phyloP scores from a whole-genome alignment of 2,888 invertebrate genomes.

The Fragum sueziense region DNA sequence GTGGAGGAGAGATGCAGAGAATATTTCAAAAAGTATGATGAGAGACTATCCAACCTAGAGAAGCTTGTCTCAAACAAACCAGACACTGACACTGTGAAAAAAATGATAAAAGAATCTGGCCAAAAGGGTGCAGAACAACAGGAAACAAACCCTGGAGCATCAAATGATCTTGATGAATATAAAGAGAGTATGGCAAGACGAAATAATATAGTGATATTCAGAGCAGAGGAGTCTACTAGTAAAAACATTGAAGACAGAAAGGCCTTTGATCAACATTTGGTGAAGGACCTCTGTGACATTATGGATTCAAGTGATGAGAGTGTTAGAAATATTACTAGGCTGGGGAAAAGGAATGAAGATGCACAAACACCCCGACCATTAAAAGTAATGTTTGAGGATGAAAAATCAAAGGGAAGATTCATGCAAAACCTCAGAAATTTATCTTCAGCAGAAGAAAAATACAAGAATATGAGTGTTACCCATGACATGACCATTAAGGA shows the following conservation, averaged over 20 bases:
- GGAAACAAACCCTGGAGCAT: not conserved
- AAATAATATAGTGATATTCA: not conserved
- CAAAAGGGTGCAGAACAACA: not conserved
- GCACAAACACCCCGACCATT: not conserved
- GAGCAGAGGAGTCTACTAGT: not conserved
- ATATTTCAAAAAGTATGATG: too few relatives aligned
- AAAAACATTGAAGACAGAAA: not conserved
- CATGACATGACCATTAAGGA: conserved; percentile 4
- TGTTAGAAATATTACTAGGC: not conserved
- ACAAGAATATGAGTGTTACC: not conserved
- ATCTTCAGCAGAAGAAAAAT: not conserved
- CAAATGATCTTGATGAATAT: not conserved
- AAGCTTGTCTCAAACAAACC: too few relatives aligned
- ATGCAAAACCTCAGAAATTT: conserved; percentile 1
- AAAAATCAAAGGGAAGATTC: not conserved
- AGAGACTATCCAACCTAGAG: too few relatives aligned
- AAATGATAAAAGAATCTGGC: not conserved
- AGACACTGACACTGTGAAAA: not conserved
- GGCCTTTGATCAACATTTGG: not conserved
- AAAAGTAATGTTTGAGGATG: not conserved
- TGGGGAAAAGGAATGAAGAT: not conserved
- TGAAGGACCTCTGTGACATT: not conserved
- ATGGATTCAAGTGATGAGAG: not conserved
- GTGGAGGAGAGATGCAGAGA: too few relatives aligned
- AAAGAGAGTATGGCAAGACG: conserved; percentile 10